Evolutionary conservation across 2,113 vertebrate species (phyloP).

Genomic region (Cinclus mexicanus): DNA sequence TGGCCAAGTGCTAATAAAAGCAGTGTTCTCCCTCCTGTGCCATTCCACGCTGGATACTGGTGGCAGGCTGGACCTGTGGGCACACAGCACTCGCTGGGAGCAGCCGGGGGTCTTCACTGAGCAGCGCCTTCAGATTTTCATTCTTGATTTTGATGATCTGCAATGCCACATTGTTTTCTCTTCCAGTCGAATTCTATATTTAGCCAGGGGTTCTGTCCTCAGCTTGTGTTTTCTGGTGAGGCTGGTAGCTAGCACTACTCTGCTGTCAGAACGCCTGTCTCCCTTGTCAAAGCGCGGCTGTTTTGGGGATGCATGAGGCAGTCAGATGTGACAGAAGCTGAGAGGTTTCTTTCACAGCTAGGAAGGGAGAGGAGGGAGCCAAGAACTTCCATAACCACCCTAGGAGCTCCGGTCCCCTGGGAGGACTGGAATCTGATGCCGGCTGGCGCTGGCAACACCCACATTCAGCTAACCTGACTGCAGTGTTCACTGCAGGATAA

Average conservation of each 20-base stretch:
- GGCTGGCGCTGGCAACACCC: neutral
- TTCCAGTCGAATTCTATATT: neutral
- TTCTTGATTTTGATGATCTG: conserved; percentile 1
- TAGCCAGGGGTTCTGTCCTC: conserved; percentile 26
- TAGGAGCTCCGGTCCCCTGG: conserved; percentile 19
- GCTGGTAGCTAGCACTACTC: neutral
- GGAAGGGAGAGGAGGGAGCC: conserved; percentile 34
- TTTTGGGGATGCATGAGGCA: conserved; percentile 71
- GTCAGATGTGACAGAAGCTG: conserved; percentile 53
- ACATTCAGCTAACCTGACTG: conserved; percentile 9
- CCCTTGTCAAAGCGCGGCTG: conserved; percentile 46
- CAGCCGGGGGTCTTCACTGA: neutral
- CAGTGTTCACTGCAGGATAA: neutral
- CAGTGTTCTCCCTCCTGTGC: neutral
- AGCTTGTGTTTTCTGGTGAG: neutral
- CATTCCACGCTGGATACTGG: neutral
- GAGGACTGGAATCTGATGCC: neutral
- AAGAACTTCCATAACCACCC: conserved; percentile 53
- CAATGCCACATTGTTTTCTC: neutral
- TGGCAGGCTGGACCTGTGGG: neutral
- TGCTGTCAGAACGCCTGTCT: conserved; percentile 32
- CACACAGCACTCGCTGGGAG: neutral
- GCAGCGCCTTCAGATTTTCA: neutral
- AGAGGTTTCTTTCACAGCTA: conserved; percentile 55
- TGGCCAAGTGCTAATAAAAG: conserved; percentile 27